phyloP scores from a whole-genome alignment of 2,888 invertebrate species.

The Chrysotoxum bicinctum region DNA sequence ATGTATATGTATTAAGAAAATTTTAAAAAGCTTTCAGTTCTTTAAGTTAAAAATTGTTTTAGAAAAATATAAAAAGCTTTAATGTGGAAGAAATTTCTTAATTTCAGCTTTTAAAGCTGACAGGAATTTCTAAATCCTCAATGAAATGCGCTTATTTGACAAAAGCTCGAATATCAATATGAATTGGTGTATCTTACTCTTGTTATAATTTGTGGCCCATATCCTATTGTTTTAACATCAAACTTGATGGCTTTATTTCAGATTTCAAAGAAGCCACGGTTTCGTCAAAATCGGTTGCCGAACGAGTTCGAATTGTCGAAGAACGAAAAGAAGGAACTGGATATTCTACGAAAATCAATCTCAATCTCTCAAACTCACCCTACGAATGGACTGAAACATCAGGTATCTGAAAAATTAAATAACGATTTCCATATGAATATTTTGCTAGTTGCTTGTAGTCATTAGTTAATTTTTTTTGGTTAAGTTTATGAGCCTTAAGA shows the following conservation, averaged over 20 bases:
- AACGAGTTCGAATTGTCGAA: conserved; percentile 83
- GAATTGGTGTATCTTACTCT: too few relatives aligned
- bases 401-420: conserved; percentile 74
- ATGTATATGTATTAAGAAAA: too few relatives aligned
- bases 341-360: conserved; percentile 85
- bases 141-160: too few relatives aligned
- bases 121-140: too few relatives aligned
- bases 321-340: conserved; percentile 79
- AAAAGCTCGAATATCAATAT: too few relatives aligned
- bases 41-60: too few relatives aligned
- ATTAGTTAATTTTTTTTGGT: conserved; percentile 8
- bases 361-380: conserved; percentile 78
- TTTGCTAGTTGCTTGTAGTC: conserved; percentile 50
- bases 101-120: too few relatives aligned
- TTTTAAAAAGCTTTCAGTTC: too few relatives aligned
- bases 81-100: too few relatives aligned
- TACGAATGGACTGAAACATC: conserved; percentile 76
- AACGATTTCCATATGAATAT: neutral
- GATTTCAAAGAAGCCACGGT: conserved; percentile 68
- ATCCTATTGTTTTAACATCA: neutral
- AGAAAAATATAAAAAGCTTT: too few relatives aligned
- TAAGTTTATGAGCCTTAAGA: conserved; percentile 23
- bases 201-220: neutral
- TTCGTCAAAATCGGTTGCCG: conserved; percentile 81
- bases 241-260: conserved; percentile 15